A percentile compares a stretch with the other conserved stretches of the same genome.
Conservation (phyloP, 2,113 vertebrate species). For the Salvelinus namaycush region DNA sequence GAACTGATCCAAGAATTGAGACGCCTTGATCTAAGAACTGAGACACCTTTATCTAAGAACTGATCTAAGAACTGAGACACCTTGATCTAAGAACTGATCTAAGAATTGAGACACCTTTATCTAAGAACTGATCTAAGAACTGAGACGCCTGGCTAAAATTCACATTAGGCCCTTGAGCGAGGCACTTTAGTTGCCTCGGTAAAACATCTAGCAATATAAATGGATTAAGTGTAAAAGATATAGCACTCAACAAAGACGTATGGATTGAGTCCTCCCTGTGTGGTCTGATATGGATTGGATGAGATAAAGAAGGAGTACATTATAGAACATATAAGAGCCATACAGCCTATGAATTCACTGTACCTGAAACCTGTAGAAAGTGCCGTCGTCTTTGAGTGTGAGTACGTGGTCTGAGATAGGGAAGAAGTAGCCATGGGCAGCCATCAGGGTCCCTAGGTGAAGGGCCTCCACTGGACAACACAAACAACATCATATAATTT, state of each 20-base stretch:
- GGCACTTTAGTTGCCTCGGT: neutral
- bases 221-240: neutral
- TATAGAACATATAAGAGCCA: neutral
- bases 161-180: neutral
- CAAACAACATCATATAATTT: neutral
- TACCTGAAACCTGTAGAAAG: slow-evolving; percentile 85
- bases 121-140: too few species aligned
- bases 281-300: neutral
- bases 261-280: neutral
- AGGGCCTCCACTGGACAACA: neutral
- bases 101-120: too few species aligned
- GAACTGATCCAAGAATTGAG: too few species aligned
- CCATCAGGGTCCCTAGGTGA: slow-evolving; percentile 58
- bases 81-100: too few species aligned
- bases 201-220: neutral
- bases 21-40: too few species aligned
- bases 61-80: too few species aligned
- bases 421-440: slow-evolving; percentile 86
- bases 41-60: too few species aligned
- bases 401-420: slow-evolving; percentile 85
- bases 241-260: neutral
- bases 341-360: too few species aligned
- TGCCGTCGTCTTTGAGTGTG: slow-evolving; percentile 83
- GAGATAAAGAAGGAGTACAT: neutral
- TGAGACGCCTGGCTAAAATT: neutral